phyloP scores from a whole-genome alignment of 2,113 vertebrate genomes.

The Pomatorhinus ruficollis region DNA sequence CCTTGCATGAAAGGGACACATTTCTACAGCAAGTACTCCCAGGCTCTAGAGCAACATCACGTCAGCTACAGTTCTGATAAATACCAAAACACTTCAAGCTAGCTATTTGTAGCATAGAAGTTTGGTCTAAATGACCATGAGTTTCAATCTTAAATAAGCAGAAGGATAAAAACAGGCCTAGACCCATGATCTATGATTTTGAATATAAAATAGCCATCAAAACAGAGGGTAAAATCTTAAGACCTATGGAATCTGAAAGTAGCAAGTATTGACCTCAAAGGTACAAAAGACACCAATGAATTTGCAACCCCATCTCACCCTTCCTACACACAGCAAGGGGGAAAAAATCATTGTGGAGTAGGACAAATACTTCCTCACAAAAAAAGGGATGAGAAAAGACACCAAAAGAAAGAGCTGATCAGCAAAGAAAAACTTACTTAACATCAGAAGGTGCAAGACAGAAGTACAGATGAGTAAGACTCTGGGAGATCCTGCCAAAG shows the following conservation, averaged over 20 bases:
- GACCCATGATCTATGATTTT: background rate
- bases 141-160: background rate
- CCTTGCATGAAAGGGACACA: background rate
- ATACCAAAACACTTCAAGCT: background rate
- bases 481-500: background rate
- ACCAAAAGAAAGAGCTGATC: background rate
- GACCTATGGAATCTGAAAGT: background rate
- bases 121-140: background rate
- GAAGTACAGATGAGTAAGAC: background rate
- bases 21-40: background rate
- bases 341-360: background rate
- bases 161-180: background rate
- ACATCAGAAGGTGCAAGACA: background rate
- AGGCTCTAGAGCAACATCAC: background rate
- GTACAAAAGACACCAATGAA: background rate
- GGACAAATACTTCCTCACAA: background rate
- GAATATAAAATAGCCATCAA: background rate
- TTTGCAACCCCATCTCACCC: background rate
- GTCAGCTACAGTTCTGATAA: background rate
- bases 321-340: background rate
- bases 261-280: background rate
- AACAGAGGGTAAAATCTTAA: background rate
- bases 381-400: background rate
- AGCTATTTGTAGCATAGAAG: background rate
- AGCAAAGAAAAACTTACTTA: background rate